These are phyloP conservation scores for Drosophila helvetica DNA, from an alignment of 2,888 invertebrate species.

Conservation along the genomic window DNA sequence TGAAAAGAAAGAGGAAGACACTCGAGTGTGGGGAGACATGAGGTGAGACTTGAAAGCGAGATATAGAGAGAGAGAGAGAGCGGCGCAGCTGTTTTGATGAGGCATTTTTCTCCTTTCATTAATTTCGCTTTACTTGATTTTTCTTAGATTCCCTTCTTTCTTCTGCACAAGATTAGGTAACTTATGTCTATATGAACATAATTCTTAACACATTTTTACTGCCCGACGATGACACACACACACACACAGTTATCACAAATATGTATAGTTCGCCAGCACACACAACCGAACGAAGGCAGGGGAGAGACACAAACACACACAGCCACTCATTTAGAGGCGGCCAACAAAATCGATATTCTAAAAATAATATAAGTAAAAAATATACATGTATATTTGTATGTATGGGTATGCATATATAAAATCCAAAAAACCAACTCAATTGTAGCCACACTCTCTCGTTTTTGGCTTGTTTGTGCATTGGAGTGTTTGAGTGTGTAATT, in stretches of 20 bases:
- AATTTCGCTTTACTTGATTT: constrained; percentile 32
- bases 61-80: constrained; percentile 62
- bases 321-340: constrained; percentile 27
- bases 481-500: constrained; percentile 40
- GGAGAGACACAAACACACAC: constrained; percentile 38
- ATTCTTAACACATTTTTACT: constrained; percentile 73
- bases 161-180: constrained; percentile 74
- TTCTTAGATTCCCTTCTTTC: constrained; percentile 57
- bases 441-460: constrained; percentile 55
- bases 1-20: constrained; percentile 52
- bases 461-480: constrained; percentile 19
- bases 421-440: constrained; percentile 71
- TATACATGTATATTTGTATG: constrained; percentile 48
- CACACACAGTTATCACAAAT: constrained; percentile 28
- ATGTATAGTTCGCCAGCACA: constrained; percentile 47
- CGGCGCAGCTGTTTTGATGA: constrained; percentile 65
- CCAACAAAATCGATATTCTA: constrained; percentile 81
- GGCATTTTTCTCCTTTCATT: constrained; percentile 25
- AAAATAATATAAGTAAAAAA: constrained; percentile 80
- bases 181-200: constrained; percentile 71
- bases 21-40: neutral
- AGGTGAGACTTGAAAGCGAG: constrained; percentile 67
- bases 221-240: constrained; percentile 34
- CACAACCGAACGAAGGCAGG: constrained; percentile 25
- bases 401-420: constrained; percentile 49